These are phyloP conservation scores for Acanthopleura granulata DNA, from an alignment of 2,888 invertebrate species.

Conservation along the genomic window DNA sequence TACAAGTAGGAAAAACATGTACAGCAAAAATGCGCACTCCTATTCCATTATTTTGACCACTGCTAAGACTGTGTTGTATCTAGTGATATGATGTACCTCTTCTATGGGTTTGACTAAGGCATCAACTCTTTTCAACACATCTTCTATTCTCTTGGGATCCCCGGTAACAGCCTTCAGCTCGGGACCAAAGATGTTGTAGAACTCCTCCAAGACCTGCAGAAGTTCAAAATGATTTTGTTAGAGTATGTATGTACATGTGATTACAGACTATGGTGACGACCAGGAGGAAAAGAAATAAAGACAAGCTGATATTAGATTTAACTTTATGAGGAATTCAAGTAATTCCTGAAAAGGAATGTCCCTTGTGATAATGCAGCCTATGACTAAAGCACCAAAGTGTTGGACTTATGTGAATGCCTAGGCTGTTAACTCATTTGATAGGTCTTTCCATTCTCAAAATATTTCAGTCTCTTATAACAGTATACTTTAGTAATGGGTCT, in stretches of 20 bases:
- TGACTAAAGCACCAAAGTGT: no score
- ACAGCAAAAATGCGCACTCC: no score
- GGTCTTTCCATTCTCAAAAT: no score
- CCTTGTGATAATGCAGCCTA: no score
- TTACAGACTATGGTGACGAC: not conserved
- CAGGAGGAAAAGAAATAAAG: not conserved
- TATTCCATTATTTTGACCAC: no score
- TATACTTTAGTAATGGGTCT: no score
- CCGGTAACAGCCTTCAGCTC: constrained; percentile 89
- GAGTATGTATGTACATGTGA: not conserved
- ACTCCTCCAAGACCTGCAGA: constrained; percentile 82
- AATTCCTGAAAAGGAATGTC: not conserved
- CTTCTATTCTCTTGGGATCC: constrained; percentile 88
- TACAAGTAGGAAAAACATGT: no score
- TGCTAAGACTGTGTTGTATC: not conserved
- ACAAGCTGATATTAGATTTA: not conserved
- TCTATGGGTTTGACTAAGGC: constrained; percentile 78
- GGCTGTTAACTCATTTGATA: no score
- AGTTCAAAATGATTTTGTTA: not conserved
- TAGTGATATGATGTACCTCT: constrained; percentile 62
- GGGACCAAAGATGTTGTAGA: constrained; percentile 89
- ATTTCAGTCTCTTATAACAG: no score
- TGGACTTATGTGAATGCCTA: no score
- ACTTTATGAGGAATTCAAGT: not conserved
- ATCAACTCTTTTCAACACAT: constrained; percentile 84